Base-by-base conservation (phyloP, 2,888 invertebrate species). In the Synergus umbraculus region DNA sequence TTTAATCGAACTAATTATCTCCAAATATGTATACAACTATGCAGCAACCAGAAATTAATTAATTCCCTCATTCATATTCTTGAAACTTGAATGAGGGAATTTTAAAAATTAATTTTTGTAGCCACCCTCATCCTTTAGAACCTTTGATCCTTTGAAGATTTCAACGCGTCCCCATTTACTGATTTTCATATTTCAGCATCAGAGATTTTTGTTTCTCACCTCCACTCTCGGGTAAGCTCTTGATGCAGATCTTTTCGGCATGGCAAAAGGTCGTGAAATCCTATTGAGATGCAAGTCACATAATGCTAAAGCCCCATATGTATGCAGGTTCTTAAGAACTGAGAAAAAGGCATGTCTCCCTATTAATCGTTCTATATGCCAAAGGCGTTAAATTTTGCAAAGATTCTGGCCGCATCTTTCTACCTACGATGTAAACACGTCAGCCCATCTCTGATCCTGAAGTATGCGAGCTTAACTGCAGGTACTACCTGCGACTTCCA, bases 221-320 rank as follows among this genome's bases (percentile, higher is more conserved):
- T 54, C n/a, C n/a, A n/a, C 15, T n/a, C n/a, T n/a, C n/a, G 2
- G n/a, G n/a, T n/a, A 54, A 54, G 8, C 5, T 54, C 54, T 54
- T 54, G 7, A 54, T 54, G 8, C 0, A n/a, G n/a, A 64, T 66
- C 43, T 41, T 76, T 54, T 54, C 15, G 22, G 37, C 9, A 0
- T 66, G 44, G 4, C 65, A 60, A 18, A 76, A 79, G 65, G 60
- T 10, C 46, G 69, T 82, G 77, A 82, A 82, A 85, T 82, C 76
- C 77, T 54, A 4, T 49, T 54, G 73, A 49, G 46, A 43, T 44
- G 13, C 49, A 22, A 49, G 46, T 22, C 49, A 46, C 73, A 49
- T 46, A 73, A 73, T 15, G 22, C 54, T 54, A 43, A 67, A 67
- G n/a, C 65, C 65, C 8, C 13, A 64, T 65, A 41, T 5, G 65